Conservation (phyloP, 1,140 invertebrate genomes). For the Acromyrmex echinatior region DNA sequence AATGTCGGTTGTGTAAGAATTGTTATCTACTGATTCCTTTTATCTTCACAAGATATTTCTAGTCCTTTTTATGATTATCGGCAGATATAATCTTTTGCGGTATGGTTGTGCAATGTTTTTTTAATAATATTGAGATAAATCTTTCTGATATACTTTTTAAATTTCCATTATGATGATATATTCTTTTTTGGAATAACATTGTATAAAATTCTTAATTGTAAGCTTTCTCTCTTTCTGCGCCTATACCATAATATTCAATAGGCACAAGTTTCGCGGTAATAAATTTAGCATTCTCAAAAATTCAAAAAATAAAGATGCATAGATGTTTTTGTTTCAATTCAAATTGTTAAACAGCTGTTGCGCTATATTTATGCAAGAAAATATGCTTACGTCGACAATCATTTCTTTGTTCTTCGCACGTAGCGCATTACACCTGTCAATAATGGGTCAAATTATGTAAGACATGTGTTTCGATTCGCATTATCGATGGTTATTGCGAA, state of each 20-base stretch:
- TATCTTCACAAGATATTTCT: not conserved
- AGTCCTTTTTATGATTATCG: not conserved
- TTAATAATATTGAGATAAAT: not conserved
- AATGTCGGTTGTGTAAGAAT: not conserved
- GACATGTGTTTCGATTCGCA: conserved; percentile 67
- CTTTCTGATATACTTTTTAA: not conserved
- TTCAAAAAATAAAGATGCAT: too few relatives aligned
- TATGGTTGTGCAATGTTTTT: not conserved
- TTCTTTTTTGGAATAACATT: not conserved
- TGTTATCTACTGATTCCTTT: not conserved
- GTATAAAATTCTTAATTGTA: conserved; percentile 1
- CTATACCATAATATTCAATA: not conserved
- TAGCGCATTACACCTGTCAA: conserved; percentile 48
- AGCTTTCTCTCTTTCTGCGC: not conserved
- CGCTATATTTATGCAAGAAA: conserved; percentile 52
- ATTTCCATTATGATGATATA: not conserved
- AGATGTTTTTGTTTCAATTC: not conserved
- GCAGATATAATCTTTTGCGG: not conserved
- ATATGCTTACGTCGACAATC: conserved; percentile 63
- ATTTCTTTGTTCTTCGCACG: conserved; percentile 51
- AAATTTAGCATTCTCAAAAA: not conserved
- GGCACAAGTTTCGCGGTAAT: not conserved
- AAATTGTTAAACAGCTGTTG: conserved; percentile 50
- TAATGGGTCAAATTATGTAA: conserved; percentile 78
- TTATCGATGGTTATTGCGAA: conserved; percentile 68